Evolutionary conservation across 2,797 vertebrate genomes (phyloP).

Genomic region (Rhinella marina): DNA sequence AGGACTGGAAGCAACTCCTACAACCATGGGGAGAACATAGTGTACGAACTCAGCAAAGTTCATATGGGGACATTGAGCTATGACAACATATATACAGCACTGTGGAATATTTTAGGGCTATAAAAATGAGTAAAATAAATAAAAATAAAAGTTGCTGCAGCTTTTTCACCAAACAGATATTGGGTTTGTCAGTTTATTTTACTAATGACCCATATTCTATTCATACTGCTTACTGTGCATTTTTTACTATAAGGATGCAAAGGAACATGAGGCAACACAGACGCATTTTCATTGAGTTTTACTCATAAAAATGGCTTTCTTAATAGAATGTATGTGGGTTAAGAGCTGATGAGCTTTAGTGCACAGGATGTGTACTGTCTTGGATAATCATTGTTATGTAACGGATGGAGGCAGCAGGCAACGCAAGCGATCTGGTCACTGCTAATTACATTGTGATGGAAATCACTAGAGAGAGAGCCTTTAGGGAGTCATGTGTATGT

Average conservation of each 20-base stretch:
- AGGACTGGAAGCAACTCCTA: too few relatives aligned
- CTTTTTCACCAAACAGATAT: too few relatives aligned
- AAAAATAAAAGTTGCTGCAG: too few relatives aligned
- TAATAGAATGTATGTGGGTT: neutral
- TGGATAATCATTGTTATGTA: conserved; percentile 8
- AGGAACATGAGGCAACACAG: neutral
- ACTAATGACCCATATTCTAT: too few relatives aligned
- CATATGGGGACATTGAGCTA: too few relatives aligned
- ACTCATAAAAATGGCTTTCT: neutral
- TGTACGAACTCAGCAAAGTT: too few relatives aligned
- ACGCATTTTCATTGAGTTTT: neutral
- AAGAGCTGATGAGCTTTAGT: neutral
- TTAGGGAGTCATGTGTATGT: neutral
- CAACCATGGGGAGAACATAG: too few relatives aligned
- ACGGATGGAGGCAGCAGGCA: neutral
- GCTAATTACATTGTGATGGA: conserved; percentile 25
- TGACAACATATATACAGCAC: too few relatives aligned
- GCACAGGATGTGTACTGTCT: neutral
- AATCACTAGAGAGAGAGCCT: neutral
- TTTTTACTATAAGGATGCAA: neutral
- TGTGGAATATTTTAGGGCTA: too few relatives aligned
- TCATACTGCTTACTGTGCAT: too few relatives aligned
- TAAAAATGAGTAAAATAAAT: too few relatives aligned
- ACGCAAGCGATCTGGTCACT: neutral
- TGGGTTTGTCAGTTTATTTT: too few relatives aligned